Base-by-base conservation (phyloP, 2,888 invertebrate genomes). In the Epistrophe grossulariae region DNA sequence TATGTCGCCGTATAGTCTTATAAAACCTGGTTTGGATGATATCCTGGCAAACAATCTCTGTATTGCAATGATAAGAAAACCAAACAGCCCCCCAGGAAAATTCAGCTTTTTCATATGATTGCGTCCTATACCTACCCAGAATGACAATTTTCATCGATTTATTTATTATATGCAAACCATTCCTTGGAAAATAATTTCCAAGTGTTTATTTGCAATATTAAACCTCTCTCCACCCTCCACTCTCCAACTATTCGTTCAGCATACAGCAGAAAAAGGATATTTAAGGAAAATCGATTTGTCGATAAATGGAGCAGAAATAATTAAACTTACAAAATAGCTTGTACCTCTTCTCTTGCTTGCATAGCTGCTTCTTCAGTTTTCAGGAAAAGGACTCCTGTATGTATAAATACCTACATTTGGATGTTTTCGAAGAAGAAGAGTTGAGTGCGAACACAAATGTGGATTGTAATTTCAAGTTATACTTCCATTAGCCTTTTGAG, bases 231-330 rank as follows among this genome's bases (percentile, higher is more conserved):
- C n/a, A n/a, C n/a, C n/a, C n/a, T n/a, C n/a, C n/a, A n/a, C n/a
- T n/a, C n/a, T n/a, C 17, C 9, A 1, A 0, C 17, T 15, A 38
- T 43, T 5, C 15, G 7, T 31, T 40, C 35, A 38, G 40, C 2
- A 10, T 40, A 3, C n/a, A 40, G 38, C 60, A 43, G 38, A 24
- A 55, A 40, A 70, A 72, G 87, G 83, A 76, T 68, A 76, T 79
- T 83, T 83, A 66, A 68, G 76, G 71, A 82, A 79, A 87, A 83
- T 87, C 83, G 87, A 83, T 87, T 70, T 83, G 79, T 76, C 52
- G 76, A 68, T 62, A 87, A 87, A 87, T 87, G 83, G 87, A 79
- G 83, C 79, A 87, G 83, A 82, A 79, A 83, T 83, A 83, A 87
- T 79, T 83, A 72, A 82, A 72, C 72, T 79, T 79, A 68, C 76